A percentile compares a stretch with the other conserved stretches of the same genome.
These are phyloP conservation scores for Drosophila watanabei DNA, from an alignment of 1,140 invertebrate species.

Conservation along the genomic window DNA sequence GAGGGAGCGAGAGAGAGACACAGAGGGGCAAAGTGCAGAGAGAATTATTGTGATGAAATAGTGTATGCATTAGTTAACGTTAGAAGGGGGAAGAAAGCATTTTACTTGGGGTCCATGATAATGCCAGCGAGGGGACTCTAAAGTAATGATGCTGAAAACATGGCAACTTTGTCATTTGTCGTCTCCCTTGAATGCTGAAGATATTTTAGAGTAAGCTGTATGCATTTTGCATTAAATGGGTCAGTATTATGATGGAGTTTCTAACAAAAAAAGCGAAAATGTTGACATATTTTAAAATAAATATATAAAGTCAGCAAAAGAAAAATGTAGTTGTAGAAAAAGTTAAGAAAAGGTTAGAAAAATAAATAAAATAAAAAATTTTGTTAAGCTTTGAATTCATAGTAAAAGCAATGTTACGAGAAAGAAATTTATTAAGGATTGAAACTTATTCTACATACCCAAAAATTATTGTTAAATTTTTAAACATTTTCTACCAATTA, in stretches of 20 bases:
- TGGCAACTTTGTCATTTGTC: constrained; percentile 40
- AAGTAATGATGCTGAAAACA: constrained; percentile 51
- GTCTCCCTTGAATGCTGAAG: constrained; percentile 12
- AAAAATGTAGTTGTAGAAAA: no score
- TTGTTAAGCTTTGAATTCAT: neutral
- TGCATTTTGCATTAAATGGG: constrained; percentile 35
- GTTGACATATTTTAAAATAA: neutral
- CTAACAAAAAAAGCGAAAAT: neutral
- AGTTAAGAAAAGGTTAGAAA: no score
- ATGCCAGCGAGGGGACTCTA: constrained; percentile 29
- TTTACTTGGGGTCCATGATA: constrained; percentile 22
- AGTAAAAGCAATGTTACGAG: neutral
- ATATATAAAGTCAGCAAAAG: neutral
- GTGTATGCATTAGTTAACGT: constrained; percentile 63
- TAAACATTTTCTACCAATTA: neutral
- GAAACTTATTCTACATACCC: neutral
- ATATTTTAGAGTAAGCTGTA: constrained; percentile 29
- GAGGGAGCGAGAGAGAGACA: neutral
- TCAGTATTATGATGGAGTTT: constrained; percentile 23
- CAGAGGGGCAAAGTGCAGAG: constrained; percentile 15
- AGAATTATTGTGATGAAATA: constrained; percentile 61
- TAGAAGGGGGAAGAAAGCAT: constrained; percentile 7
- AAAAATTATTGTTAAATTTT: neutral
- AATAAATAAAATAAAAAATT: neutral
- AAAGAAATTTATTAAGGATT: neutral